A percentile compares a stretch with the other conserved stretches of the same genome.
Conservation (phyloP, 2,797 vertebrate genomes). For the Chromis chromis region DNA sequence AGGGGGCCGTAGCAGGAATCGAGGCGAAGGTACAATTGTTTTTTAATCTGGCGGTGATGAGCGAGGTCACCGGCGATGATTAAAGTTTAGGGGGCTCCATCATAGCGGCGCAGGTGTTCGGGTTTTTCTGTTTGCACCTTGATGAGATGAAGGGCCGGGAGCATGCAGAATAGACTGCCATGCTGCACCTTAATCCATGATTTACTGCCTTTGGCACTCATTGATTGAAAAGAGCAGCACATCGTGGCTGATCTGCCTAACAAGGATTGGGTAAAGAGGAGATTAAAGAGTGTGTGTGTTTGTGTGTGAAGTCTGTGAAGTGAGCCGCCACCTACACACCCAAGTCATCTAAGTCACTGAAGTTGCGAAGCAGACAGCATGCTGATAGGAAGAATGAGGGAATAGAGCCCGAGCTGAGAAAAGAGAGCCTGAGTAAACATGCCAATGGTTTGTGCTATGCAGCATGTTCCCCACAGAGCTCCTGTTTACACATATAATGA, state of each 20-base stretch:
- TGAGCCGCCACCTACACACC: slow-evolving; percentile 54
- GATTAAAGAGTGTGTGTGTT: slow-evolving; percentile 58
- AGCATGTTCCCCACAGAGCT: slow-evolving; percentile 60
- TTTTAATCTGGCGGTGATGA: slow-evolving; percentile 83
- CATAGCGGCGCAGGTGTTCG: slow-evolving; percentile 46
- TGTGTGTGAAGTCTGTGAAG: slow-evolving; percentile 59
- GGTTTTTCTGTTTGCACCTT: slow-evolving; percentile 68
- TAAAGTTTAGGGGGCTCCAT: slow-evolving; percentile 72
- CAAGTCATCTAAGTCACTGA: slow-evolving; percentile 51
- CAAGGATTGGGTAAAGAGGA: slow-evolving; percentile 58
- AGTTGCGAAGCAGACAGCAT: slow-evolving; percentile 46
- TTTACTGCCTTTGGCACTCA: slow-evolving; percentile 75
- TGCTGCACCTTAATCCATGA: slow-evolving; percentile 76
- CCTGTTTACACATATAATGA: slow-evolving; percentile 71
- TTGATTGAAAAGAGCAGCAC: slow-evolving; percentile 80
- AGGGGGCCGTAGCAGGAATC: slow-evolving; percentile 27
- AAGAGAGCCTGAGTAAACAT: slow-evolving; percentile 41
- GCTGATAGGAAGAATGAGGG: slow-evolving; percentile 34
- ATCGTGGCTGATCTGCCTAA: slow-evolving; percentile 74
- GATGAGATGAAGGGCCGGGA: slow-evolving; percentile 72
- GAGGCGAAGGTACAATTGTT: slow-evolving; percentile 66
- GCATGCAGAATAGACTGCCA: slow-evolving; percentile 67
- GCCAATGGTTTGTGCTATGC: slow-evolving; percentile 47
- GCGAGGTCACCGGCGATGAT: slow-evolving; percentile 79
- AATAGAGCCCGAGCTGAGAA: slow-evolving; percentile 18